A percentile compares a stretch with the other conserved stretches of the same genome.
Evolutionary conservation across 2,888 invertebrate species (phyloP).

Genomic region (Drosophila emarginata): DNA sequence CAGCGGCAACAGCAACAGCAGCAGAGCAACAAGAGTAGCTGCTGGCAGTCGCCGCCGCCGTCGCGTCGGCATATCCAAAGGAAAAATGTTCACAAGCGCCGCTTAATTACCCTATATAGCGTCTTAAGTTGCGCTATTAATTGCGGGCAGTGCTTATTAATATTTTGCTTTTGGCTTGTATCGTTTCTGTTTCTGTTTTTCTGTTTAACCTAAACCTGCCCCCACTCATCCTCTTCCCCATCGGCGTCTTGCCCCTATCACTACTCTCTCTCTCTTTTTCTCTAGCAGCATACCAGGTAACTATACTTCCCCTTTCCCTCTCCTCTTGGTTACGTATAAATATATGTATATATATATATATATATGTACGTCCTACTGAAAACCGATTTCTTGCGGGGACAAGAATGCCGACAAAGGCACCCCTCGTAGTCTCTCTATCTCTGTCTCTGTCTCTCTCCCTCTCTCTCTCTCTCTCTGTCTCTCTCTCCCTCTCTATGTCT

Average conservation of each 20-base stretch:
- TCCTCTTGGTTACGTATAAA: no score
- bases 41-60: not conserved
- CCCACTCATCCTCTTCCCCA: no score
- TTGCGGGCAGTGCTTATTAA: constrained; percentile 78
- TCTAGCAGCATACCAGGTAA: not conserved
- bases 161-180: constrained; percentile 64
- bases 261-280: not conserved
- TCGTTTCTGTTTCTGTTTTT: not conserved
- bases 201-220: not conserved
- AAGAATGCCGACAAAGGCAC: constrained; percentile 69
- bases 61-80: constrained; percentile 66
- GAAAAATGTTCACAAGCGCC: constrained; percentile 77
- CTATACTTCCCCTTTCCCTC: not conserved
- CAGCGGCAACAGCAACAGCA: constrained; percentile 21
- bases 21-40: constrained; percentile 18
- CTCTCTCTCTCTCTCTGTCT: constrained; percentile 40
- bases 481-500: constrained; percentile 43
- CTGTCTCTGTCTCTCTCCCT: constrained; percentile 6
- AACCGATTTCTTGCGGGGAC: constrained; percentile 43
- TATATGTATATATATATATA: not conserved
- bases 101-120: constrained; percentile 78
- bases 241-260: not conserved
- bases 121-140: constrained; percentile 79
- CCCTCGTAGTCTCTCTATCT: constrained; percentile 6
- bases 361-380: constrained; percentile 13